These are phyloP conservation scores for Brachymystax lenok DNA, from an alignment of 2,797 vertebrate genomes.

Conservation along the genomic window DNA sequence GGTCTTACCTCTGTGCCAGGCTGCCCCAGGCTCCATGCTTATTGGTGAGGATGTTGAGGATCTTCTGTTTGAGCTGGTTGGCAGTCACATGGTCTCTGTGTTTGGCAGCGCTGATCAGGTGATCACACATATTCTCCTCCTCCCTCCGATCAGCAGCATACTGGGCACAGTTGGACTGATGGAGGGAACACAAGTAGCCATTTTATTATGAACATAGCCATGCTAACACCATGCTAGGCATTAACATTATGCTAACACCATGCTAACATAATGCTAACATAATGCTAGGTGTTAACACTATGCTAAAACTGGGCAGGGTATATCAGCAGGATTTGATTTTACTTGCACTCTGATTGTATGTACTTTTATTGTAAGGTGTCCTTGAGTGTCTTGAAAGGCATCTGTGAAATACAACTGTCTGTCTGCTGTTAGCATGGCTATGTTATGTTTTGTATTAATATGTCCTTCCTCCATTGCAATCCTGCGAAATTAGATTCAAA, in stretches of 20 bases:
- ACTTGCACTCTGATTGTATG: too few relatives aligned
- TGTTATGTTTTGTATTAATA: background rate
- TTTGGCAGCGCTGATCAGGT: conserved; percentile 94
- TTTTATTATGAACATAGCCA: background rate
- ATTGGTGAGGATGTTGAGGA: conserved; percentile 95
- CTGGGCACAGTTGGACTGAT: conserved; percentile 90
- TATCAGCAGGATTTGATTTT: too few relatives aligned
- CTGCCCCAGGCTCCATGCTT: conserved; percentile 95
- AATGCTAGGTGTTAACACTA: too few relatives aligned
- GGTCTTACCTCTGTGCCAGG: conserved; percentile 86
- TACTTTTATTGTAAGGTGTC: too few relatives aligned
- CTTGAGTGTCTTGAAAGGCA: background rate
- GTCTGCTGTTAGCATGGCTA: background rate
- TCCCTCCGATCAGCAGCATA: conserved; percentile 93
- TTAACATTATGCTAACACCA: too few relatives aligned
- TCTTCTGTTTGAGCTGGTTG: conserved; percentile 96
- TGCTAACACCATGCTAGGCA: background rate
- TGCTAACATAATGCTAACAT: too few relatives aligned
- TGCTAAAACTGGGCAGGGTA: too few relatives aligned
- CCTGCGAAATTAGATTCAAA: conserved; percentile 10
- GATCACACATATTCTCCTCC: conserved; percentile 97
- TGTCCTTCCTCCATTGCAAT: background rate
- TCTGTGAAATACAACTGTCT: background rate
- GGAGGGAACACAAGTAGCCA: conserved; percentile 29
- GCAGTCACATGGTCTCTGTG: conserved; percentile 96